Evolutionary conservation across 2,888 invertebrate genomes (phyloP).

Genomic region (Lacanobia wlatinum): DNA sequence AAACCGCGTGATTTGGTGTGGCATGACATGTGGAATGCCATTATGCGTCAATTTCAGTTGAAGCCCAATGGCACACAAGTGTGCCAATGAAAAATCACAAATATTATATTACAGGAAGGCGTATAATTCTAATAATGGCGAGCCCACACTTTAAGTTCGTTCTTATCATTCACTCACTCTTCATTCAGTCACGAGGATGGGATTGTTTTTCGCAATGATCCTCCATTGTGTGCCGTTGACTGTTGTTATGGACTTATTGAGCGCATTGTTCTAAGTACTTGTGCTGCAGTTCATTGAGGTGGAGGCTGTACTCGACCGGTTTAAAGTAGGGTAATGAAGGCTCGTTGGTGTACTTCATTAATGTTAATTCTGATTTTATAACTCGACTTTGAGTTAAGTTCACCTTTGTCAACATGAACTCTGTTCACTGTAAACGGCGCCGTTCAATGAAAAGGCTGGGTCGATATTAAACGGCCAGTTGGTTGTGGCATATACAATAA

Average conservation of each 20-base stretch:
- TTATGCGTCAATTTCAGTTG: too few relatives aligned
- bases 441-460: too few relatives aligned
- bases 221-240: conserved; percentile 66
- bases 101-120: neutral
- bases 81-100: too few relatives aligned
- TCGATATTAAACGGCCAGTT: too few relatives aligned
- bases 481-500: too few relatives aligned
- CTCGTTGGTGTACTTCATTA: neutral
- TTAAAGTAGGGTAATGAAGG: conserved; percentile 33
- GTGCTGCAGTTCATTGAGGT: conserved; percentile 47
- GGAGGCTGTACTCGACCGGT: conserved; percentile 53
- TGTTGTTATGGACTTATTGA: conserved; percentile 65
- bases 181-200: conserved; percentile 53
- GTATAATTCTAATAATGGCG: neutral
- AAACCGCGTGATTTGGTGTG: too few relatives aligned
- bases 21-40: too few relatives aligned
- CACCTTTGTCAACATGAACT: neutral
- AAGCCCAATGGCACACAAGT: too few relatives aligned
- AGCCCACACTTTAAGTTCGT: neutral
- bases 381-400: too few relatives aligned
- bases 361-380: neutral
- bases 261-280: conserved; percentile 67
- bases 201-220: conserved; percentile 64
- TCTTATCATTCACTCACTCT: conserved; percentile 37
- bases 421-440: neutral